Conservation (phyloP, 1,140 invertebrate species). For the Leucophenga varia region DNA sequence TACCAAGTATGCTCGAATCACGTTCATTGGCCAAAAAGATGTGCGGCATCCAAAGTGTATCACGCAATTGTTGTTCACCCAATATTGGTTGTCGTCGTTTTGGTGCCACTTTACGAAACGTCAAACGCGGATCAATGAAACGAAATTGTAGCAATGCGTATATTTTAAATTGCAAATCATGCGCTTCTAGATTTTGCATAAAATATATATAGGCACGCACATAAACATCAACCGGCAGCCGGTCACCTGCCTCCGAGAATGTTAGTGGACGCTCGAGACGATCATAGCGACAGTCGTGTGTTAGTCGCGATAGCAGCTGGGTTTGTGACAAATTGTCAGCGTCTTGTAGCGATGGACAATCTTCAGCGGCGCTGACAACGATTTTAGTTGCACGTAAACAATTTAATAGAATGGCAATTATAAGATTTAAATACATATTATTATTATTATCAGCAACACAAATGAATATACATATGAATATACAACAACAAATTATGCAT, state of each 20-base stretch:
- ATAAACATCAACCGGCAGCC: slow-evolving; percentile 63
- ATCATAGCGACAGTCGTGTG: slow-evolving; percentile 75
- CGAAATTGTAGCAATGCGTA: slow-evolving; percentile 76
- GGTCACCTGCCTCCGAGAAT: slow-evolving; percentile 38
- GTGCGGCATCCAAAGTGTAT: slow-evolving; percentile 78
- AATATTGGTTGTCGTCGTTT: slow-evolving; percentile 65
- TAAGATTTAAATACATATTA: slow-evolving; percentile 8
- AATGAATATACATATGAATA: too few relatives aligned
- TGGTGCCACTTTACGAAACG: slow-evolving; percentile 67
- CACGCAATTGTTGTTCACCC: slow-evolving; percentile 68
- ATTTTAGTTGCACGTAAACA: slow-evolving; percentile 4
- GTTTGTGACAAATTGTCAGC: slow-evolving; percentile 68
- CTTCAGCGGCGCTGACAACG: slow-evolving; percentile 20
- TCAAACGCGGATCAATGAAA: slow-evolving; percentile 70
- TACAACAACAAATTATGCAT: too few relatives aligned
- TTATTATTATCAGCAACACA: too few relatives aligned
- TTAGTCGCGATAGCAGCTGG: slow-evolving; percentile 68
- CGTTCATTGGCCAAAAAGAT: slow-evolving; percentile 79
- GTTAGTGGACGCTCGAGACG: slow-evolving; percentile 66
- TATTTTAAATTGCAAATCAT: slow-evolving; percentile 79
- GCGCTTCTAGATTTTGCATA: slow-evolving; percentile 74
- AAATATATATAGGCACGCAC: slow-evolving; percentile 73
- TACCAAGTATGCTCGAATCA: slow-evolving; percentile 62
- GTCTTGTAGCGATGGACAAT: slow-evolving; percentile 62
- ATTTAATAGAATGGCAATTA: slow-evolving; percentile 28